phyloP scores from a whole-genome alignment of 1,140 invertebrate species.

The Trichogramma pretiosum region DNA sequence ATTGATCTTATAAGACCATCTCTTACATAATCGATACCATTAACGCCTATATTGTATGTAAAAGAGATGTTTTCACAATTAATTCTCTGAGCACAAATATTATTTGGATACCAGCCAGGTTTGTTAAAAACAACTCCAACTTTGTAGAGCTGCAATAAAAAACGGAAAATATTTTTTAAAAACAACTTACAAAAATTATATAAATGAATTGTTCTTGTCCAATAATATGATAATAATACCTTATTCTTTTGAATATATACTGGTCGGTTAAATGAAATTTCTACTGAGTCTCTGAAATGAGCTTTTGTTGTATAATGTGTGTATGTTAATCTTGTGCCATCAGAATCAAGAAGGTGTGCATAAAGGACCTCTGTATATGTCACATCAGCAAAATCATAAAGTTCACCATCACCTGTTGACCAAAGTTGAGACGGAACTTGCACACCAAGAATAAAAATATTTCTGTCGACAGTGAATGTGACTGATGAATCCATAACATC shows the following conservation, averaged over 20 bases:
- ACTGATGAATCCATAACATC: constrained; percentile 65
- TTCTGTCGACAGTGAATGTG: constrained; percentile 68
- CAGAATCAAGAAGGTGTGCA: constrained; percentile 66
- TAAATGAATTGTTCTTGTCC: too few relatives aligned
- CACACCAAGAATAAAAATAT: constrained; percentile 63
- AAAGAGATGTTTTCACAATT: constrained; percentile 60
- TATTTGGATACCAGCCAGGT: constrained; percentile 67
- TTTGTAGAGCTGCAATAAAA: constrained; percentile 54
- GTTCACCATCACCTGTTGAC: too few relatives aligned
- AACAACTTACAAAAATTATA: too few relatives aligned
- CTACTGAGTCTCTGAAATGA: constrained; percentile 54
- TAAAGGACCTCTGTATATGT: constrained; percentile 67
- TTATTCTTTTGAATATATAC: constrained; percentile 66
- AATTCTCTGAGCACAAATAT: constrained; percentile 53
- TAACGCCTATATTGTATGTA: constrained; percentile 58
- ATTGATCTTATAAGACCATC: constrained; percentile 69
- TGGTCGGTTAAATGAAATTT: constrained; percentile 69
- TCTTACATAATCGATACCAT: constrained; percentile 54
- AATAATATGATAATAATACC: too few relatives aligned
- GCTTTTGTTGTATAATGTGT: constrained; percentile 67
- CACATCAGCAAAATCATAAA: not conserved
- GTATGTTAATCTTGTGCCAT: constrained; percentile 65
- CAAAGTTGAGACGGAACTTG: constrained; percentile 48
- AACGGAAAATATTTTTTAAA: not conserved
- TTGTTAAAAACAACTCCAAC: constrained; percentile 74